phyloP scores from a whole-genome alignment of 2,113 vertebrate genomes.

The Muntiacus reevesi region DNA sequence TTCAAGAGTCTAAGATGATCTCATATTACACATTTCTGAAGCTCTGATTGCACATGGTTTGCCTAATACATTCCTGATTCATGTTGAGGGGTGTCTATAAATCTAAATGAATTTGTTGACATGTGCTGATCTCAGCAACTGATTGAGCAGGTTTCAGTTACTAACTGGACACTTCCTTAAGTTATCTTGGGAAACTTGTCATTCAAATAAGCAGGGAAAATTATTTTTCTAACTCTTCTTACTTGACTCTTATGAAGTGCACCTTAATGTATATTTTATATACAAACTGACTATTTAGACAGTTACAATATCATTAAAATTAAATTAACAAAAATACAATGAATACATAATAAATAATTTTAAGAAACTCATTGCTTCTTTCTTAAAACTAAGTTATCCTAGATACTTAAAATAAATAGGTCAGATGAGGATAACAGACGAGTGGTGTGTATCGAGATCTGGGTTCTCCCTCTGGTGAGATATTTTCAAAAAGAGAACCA shows the following conservation, averaged over 20 bases:
- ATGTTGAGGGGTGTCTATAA: neutral
- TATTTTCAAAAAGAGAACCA: neutral
- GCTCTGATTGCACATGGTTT: neutral
- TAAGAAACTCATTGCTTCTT: neutral
- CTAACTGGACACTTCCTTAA: neutral
- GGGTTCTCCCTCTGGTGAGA: neutral
- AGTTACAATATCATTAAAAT: neutral
- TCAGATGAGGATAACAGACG: neutral
- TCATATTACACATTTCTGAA: neutral
- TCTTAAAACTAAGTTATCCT: neutral
- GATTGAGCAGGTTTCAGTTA: neutral
- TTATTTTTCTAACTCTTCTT: neutral
- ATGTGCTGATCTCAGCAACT: neutral
- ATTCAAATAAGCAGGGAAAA: neutral
- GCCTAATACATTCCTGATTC: neutral
- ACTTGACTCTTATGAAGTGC: neutral
- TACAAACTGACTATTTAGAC: neutral
- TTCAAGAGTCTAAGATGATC: neutral
- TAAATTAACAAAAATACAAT: neutral
- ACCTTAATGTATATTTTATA: neutral
- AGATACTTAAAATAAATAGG: neutral
- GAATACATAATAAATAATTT: slow-evolving; percentile 5
- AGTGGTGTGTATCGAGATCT: neutral
- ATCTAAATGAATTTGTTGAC: neutral
- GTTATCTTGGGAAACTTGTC: neutral